Evolutionary conservation across 2,797 vertebrate genomes (phyloP).

Genomic region (Rhynchotus rufescens): DNA sequence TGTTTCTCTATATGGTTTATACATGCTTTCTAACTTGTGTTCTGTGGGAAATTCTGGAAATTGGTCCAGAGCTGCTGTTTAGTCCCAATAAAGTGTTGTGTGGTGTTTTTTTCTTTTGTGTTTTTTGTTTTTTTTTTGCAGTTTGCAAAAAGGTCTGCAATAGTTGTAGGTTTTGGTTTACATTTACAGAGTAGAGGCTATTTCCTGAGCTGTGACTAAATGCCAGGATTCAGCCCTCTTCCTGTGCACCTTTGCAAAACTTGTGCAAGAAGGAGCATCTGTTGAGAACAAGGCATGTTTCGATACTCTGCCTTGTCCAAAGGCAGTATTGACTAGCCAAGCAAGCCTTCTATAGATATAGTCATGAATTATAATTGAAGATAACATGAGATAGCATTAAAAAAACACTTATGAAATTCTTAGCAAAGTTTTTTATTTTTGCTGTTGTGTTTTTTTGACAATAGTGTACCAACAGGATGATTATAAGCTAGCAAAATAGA

Average conservation of each 20-base stretch:
- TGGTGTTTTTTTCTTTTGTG: no score
- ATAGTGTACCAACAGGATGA: not conserved
- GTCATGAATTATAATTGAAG: not conserved
- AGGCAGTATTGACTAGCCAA: not conserved
- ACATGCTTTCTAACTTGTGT: not conserved
- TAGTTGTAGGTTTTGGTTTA: not conserved
- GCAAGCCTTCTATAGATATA: not conserved
- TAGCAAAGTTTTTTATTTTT: not conserved
- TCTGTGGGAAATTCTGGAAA: not conserved
- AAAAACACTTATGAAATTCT: not conserved
- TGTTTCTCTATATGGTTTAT: not conserved
- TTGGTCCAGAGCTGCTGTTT: not conserved
- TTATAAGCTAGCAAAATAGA: not conserved
- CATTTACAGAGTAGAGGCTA: not conserved
- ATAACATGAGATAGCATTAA: not conserved
- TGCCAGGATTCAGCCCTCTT: not conserved
- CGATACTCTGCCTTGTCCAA: not conserved
- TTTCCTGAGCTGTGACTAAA: not conserved
- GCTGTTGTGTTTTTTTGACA: not conserved
- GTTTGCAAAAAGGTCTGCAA: not conserved
- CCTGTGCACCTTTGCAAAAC: not conserved
- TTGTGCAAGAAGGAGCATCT: rapidly evolving
- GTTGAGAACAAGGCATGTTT: not conserved
- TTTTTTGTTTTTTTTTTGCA: no score
- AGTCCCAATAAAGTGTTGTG: rapidly evolving